Evolutionary conservation across 2,888 invertebrate genomes (phyloP).

Genomic region (Aleiodes leptofemur): DNA sequence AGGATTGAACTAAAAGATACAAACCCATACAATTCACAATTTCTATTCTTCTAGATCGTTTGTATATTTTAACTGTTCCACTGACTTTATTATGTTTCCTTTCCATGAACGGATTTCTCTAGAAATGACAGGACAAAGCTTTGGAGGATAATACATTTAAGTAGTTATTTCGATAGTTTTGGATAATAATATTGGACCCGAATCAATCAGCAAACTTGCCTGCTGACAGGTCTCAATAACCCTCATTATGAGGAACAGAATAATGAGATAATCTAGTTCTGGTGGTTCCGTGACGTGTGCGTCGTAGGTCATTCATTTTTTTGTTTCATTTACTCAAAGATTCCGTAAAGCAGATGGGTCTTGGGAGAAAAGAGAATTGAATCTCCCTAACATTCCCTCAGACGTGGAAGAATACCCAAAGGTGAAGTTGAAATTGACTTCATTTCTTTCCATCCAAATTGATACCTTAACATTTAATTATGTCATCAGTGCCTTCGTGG

Average conservation of each 20-base stretch:
- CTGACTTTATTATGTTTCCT: not conserved
- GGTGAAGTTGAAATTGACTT: not conserved
- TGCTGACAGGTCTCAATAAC: slow-evolving; percentile 25
- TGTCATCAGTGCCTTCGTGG: not conserved
- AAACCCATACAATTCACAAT: not conserved
- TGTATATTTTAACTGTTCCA: not conserved
- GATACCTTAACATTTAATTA: not conserved
- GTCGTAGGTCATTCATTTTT: not conserved
- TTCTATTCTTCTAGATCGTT: not conserved
- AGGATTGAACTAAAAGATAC: slow-evolving; percentile 19
- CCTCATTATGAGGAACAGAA: slow-evolving; percentile 8
- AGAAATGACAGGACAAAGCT: not conserved
- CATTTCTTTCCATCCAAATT: not conserved
- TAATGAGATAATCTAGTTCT: slow-evolving; percentile 5
- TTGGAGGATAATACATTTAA: not conserved
- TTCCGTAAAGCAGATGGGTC: no score
- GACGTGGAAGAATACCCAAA: no score
- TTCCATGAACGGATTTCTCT: not conserved
- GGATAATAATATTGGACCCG: slow-evolving; percentile 1
- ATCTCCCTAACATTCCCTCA: no score
- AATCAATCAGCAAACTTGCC: slow-evolving; percentile 19
- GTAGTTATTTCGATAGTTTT: not conserved
- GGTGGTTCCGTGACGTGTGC: slow-evolving; percentile 5
- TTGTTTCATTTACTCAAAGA: no score
- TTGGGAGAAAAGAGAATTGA: no score